These are phyloP conservation scores for Scartelaos histophorus DNA, from an alignment of 2,113 vertebrate species.

Conservation along the genomic window DNA sequence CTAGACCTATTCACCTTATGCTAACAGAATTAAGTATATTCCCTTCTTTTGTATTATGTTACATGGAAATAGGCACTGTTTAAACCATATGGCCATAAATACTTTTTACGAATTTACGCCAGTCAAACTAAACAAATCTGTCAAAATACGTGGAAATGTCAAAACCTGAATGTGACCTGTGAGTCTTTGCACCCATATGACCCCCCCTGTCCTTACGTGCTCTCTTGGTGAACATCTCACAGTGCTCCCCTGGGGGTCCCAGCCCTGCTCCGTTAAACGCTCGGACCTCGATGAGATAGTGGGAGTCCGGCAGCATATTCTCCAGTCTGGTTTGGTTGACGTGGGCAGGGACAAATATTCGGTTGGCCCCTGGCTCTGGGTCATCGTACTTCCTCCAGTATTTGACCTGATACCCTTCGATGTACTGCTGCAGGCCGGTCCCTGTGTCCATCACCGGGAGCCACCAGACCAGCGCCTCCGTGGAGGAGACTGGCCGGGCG, in stretches of 20 bases:
- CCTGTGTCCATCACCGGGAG: conserved; percentile 82
- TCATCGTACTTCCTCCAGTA: conserved; percentile 92
- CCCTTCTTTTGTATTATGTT: too few species aligned
- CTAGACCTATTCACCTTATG: too few species aligned
- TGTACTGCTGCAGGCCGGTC: conserved; percentile 80
- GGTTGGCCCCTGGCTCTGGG: conserved; percentile 89
- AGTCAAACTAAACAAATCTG: too few species aligned
- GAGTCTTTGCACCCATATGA: neutral
- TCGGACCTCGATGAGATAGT: conserved; percentile 92
- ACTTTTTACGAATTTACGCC: too few species aligned
- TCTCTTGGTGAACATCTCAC: conserved; percentile 88
- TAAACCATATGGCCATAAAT: too few species aligned
- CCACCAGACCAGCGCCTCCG: conserved; percentile 93
- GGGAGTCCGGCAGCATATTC: conserved; percentile 91
- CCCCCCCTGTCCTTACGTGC: conserved; percentile 82
- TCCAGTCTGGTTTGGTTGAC: conserved; percentile 88
- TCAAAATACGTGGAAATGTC: too few species aligned
- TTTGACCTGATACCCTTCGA: conserved; percentile 94
- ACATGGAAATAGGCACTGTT: too few species aligned
- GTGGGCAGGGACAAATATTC: conserved; percentile 83
- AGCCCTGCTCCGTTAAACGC: conserved; percentile 93
- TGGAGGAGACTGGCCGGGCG: conserved; percentile 85
- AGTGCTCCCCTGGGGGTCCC: conserved; percentile 86
- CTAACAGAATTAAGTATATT: too few species aligned
- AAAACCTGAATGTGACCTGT: neutral